Evolutionary conservation across 2,797 vertebrate genomes (phyloP), one percentile per base, ranked within the genome.

Genomic region (Sylvia borin): DNA sequence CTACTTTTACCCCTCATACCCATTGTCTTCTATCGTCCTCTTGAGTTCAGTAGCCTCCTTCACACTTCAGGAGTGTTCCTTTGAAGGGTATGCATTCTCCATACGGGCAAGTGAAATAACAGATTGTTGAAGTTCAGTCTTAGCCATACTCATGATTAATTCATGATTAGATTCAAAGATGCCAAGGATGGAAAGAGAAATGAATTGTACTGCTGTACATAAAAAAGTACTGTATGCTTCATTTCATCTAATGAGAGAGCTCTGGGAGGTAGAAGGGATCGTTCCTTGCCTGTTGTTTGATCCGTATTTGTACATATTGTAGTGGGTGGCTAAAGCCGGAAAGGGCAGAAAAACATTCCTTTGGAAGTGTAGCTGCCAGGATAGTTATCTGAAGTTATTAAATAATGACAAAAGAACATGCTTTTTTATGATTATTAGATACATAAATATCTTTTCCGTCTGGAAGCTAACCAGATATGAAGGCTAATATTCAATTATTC

Each of bases 401-500:
- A 90, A 82, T 85, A 96, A 96, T 79, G 82, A 88, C 74, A 96
- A 87, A 90, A 97, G 80, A 97, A 96, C 81, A n/a, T 95, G 94
- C 24, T 88, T 96, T 97, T 90, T 93, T 94, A 71, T 97, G 94
- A 62, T 50, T 80, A 54, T 91, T 87, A 83, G 70, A 92, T 94
- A 94, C 81, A 88, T 95, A 90, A 64, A 83, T 96, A 86, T 92
- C 61, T 95, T 97, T 97, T 96, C 72, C 94, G 82, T 98, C 94
- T 95, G 97, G 85, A 97, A 96, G 95, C 95, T 97, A 88, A 96
- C 96, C 97, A 97, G 97, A 97, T 97, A 95, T 86, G 96, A 98
- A 98, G 97, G 95, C 95, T 97, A 97, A 95, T 98, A 96, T 92
- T 97, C 87, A 97, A 58, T 97, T 97, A 95, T 98, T 98, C 92